Evolutionary conservation across 1,140 invertebrate genomes (phyloP).

Genomic region (Drosophila oshimai): DNA sequence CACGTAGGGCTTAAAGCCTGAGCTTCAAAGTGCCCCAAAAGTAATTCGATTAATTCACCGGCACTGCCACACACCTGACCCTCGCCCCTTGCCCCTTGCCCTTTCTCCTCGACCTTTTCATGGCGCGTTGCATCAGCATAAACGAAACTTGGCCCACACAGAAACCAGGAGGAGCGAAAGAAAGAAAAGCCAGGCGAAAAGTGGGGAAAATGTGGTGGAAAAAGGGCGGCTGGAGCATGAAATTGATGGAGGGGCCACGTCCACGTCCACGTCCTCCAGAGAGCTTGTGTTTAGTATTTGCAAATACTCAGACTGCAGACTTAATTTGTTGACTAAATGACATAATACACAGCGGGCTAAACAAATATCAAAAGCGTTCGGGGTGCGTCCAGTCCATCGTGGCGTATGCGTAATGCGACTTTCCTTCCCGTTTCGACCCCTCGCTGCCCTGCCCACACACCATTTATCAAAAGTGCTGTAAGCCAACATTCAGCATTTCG

Average conservation of each 20-base stretch:
- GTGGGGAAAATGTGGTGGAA: background rate
- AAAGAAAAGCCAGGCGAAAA: background rate
- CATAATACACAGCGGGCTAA: constrained; percentile 52
- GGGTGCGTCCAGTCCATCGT: constrained; percentile 1
- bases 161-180: no score
- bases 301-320: constrained; percentile 45
- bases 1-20: constrained; percentile 14
- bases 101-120: background rate
- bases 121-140: constrained; percentile 13
- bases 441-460: no score
- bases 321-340: constrained; percentile 77
- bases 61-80: background rate
- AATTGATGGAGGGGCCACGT: background rate
- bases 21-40: background rate
- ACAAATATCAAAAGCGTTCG: constrained; percentile 41
- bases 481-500: background rate
- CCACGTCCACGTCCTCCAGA: background rate
- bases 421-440: constrained; percentile 1
- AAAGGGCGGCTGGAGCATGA: background rate
- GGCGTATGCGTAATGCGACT: constrained; percentile 56
- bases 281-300: constrained; percentile 30
- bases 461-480: constrained; percentile 52
- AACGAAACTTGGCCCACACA: background rate
- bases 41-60: constrained; percentile 17
- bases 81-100: background rate